Percentiles rank a stretch among this genome's conserved stretches.
phyloP scores from a whole-genome alignment of 2,113 vertebrate species.

The Phoenicopterus ruber region DNA sequence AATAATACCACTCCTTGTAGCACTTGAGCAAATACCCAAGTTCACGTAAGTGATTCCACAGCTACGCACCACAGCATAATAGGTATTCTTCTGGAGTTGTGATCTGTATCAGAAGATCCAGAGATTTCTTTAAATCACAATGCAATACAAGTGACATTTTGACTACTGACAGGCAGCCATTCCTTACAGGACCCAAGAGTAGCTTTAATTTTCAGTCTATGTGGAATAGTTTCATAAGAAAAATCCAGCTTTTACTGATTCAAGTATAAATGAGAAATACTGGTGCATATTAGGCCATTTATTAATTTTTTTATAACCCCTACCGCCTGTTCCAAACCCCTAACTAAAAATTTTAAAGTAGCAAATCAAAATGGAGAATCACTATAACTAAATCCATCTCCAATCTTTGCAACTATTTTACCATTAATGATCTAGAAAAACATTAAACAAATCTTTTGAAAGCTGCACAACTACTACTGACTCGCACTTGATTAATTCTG shows the following conservation, averaged over 20 bases:
- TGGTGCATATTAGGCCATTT: neutral
- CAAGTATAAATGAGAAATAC: neutral
- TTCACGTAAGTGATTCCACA: neutral
- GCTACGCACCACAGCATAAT: neutral
- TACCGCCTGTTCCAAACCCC: neutral
- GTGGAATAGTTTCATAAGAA: neutral
- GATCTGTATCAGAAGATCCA: neutral
- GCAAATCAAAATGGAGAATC: neutral
- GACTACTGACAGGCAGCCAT: neutral
- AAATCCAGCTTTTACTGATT: neutral
- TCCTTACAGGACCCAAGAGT: neutral
- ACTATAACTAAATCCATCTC: neutral
- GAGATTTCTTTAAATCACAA: neutral
- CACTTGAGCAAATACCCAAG: fast-evolving
- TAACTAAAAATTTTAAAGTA: neutral
- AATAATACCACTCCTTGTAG: neutral
- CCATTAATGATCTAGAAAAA: neutral
- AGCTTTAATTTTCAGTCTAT: neutral
- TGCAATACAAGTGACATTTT: neutral
- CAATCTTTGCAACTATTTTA: neutral
- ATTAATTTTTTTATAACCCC: neutral
- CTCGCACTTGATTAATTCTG: neutral
- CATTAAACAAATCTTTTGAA: neutral
- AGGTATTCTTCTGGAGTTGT: neutral
- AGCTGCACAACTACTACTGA: neutral